Conservation (phyloP, 2,888 invertebrate species). For the Cataglyphis albicans region DNA sequence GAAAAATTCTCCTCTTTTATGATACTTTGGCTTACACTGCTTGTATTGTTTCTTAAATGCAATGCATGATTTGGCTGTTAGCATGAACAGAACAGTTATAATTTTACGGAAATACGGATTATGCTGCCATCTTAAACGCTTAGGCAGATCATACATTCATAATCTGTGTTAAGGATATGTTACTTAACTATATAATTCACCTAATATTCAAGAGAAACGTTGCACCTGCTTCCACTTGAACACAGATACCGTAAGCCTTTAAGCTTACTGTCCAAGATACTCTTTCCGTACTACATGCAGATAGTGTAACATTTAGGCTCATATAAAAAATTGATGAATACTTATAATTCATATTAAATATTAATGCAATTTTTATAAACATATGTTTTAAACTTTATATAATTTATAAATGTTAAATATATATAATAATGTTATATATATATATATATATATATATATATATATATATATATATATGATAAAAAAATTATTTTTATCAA, state of each 20-base stretch:
- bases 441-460: not conserved
- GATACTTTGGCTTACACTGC: not conserved
- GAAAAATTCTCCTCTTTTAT: not conserved
- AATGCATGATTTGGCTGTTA: not conserved
- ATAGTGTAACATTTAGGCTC: not conserved
- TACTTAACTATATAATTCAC: conserved; percentile 31
- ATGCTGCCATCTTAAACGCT: conserved; percentile 26
- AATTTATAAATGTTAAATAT: not conserved
- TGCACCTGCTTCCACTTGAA: conserved; percentile 44
- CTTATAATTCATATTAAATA: not conserved
- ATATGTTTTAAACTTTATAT: not conserved
- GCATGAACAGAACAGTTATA: not conserved
- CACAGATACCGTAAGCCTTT: not conserved
- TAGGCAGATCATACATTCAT: conserved; percentile 51
- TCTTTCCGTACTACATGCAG: not conserved
- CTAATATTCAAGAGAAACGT: conserved; percentile 43
- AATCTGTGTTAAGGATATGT: conserved; percentile 27
- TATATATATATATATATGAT: not conserved
- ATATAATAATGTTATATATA: too few species aligned
- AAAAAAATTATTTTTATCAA: conserved; percentile 9
- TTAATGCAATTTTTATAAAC: not conserved
- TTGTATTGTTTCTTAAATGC: not conserved
- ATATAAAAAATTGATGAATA: not conserved
- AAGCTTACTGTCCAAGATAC: not conserved
- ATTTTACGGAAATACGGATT: conserved; percentile 22